Conservation (phyloP, 2,113 vertebrate species). For the Tragulus kanchil region DNA sequence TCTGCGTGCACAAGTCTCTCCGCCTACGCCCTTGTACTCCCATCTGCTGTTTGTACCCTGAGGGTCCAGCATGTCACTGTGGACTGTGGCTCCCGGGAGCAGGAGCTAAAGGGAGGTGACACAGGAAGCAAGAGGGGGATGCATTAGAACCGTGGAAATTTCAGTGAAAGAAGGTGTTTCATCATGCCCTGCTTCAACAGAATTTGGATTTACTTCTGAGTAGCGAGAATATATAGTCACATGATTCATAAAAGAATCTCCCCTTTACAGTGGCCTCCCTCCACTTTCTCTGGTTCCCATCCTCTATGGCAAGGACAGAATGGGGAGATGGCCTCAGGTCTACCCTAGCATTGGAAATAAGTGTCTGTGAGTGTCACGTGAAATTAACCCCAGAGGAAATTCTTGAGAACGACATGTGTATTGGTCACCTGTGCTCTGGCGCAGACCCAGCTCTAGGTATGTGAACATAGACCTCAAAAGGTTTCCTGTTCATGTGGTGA, state of each 20-base stretch:
- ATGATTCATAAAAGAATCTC: neutral
- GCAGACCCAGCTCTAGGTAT: neutral
- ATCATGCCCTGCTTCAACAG: neutral
- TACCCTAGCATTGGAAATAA: neutral
- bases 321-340: neutral
- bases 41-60: neutral
- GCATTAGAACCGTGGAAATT: neutral
- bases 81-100: neutral
- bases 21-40: neutral
- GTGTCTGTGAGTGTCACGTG: neutral
- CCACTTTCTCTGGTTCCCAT: neutral
- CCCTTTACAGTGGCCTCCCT: neutral
- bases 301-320: neutral
- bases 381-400: neutral
- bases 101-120: neutral
- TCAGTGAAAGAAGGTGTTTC: neutral
- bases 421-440: neutral
- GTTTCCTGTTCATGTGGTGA: neutral
- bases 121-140: fast-evolving
- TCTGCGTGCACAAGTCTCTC: neutral
- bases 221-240: neutral
- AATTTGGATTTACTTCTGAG: neutral
- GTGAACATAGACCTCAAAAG: neutral
- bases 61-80: fast-evolving
- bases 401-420: neutral